Conservation (phyloP, 2,113 vertebrate species). For the Nematolebias whitei region DNA sequence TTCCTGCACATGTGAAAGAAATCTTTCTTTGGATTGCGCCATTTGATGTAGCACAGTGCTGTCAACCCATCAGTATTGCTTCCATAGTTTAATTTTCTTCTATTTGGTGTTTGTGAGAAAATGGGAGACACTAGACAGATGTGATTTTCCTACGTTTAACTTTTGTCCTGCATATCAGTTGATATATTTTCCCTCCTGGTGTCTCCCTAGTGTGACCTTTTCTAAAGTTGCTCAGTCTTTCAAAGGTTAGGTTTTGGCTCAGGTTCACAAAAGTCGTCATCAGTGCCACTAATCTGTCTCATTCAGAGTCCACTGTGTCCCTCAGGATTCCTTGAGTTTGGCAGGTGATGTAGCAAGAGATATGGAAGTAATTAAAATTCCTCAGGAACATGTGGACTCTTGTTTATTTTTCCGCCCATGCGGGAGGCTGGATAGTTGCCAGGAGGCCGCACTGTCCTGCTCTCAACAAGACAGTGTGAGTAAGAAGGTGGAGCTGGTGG, state of each 20-base stretch:
- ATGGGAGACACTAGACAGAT: neutral
- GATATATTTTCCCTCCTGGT: neutral
- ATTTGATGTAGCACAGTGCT: neutral
- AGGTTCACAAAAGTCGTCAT: conserved; percentile 37
- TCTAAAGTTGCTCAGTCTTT: conserved; percentile 9
- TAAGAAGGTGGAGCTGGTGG: conserved; percentile 29
- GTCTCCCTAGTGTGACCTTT: neutral
- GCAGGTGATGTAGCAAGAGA: conserved; percentile 74
- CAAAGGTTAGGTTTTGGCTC: conserved; percentile 45
- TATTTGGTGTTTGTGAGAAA: neutral
- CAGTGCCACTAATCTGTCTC: conserved; percentile 31
- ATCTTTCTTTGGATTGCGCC: neutral
- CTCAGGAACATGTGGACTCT: conserved; percentile 73
- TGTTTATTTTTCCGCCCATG: conserved; percentile 79
- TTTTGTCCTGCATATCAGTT: neutral
- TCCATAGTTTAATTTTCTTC: neutral
- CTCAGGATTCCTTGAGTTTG: conserved; percentile 63
- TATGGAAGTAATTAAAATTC: conserved; percentile 89
- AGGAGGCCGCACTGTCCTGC: conserved; percentile 62
- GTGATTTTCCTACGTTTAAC: neutral
- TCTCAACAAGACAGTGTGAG: conserved; percentile 30
- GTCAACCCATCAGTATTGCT: neutral
- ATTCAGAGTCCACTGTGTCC: conserved; percentile 32
- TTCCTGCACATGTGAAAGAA: neutral
- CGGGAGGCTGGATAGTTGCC: conserved; percentile 59